Conservation (phyloP, 2,797 vertebrate species). For the Hemitrygon akajei region DNA sequence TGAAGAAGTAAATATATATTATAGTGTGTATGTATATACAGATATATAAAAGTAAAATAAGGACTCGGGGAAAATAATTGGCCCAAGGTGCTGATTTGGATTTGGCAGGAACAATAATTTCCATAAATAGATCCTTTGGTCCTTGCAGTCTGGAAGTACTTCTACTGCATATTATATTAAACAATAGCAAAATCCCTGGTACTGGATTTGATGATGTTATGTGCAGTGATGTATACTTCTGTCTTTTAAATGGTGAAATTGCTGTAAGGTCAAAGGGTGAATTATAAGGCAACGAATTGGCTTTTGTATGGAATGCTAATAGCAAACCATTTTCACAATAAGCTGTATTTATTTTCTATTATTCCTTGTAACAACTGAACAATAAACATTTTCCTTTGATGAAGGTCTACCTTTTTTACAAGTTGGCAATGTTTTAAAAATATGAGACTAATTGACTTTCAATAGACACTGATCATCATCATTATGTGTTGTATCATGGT, state of each 20-base stretch:
- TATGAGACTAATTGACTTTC: neutral
- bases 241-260: neutral
- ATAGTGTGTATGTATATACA: too few species aligned
- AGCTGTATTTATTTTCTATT: neutral
- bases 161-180: neutral
- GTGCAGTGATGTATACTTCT: neutral
- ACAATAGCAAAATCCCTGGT: neutral
- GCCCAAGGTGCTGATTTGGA: too few species aligned
- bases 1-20: too few species aligned
- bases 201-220: neutral
- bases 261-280: neutral
- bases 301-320: neutral
- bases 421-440: neutral
- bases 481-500: too few species aligned
- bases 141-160: neutral
- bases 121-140: neutral
- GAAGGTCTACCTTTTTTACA: neutral
- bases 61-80: neutral
- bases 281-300: neutral
- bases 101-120: neutral
- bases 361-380: neutral
- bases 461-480: neutral
- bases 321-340: neutral
- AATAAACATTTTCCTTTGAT: neutral
- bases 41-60: too few species aligned